Percentiles rank a stretch among this genome's conserved stretches.
phyloP scores from a whole-genome alignment of 2,888 invertebrate genomes.

The Alsophila aescularia region DNA sequence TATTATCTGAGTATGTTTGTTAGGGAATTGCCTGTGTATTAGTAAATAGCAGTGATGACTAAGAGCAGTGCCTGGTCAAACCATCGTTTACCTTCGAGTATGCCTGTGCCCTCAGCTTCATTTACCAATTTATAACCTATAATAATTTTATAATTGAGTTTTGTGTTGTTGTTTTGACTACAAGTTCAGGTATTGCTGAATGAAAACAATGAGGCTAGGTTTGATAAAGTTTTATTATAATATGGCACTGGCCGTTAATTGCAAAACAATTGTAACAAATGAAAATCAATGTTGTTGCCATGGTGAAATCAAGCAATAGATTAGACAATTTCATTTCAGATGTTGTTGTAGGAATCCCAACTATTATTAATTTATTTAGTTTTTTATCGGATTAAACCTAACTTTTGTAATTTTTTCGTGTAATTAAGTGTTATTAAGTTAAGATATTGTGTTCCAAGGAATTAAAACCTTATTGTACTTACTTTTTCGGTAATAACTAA shows the following conservation, averaged over 20 bases:
- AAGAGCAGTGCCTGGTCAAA: not conserved
- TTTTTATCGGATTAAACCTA: constrained; percentile 31
- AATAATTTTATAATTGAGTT: constrained; percentile 40
- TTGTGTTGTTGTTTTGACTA: not conserved
- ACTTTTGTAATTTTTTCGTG: constrained; percentile 25
- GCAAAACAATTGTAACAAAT: constrained; percentile 44
- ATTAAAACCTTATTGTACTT: not conserved
- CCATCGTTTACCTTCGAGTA: constrained; percentile 65
- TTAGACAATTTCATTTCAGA: constrained; percentile 42
- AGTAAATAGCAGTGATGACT: constrained; percentile 16
- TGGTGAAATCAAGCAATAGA: constrained; percentile 58
- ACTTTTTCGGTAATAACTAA: constrained; percentile 2
- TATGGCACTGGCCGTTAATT: constrained; percentile 32
- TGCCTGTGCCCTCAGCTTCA: constrained; percentile 69
- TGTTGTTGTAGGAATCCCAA: constrained; percentile 27
- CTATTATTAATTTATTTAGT: constrained; percentile 34
- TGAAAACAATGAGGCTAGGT: not conserved
- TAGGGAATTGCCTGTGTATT: constrained; percentile 24
- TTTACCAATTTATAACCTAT: constrained; percentile 58
- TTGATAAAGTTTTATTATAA: not conserved
- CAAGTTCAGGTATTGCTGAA: not conserved
- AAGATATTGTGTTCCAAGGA: constrained; percentile 1
- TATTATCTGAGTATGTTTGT: not conserved
- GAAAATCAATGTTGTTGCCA: constrained; percentile 52
- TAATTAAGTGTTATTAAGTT: constrained; percentile 30